Evolutionary conservation across 2,113 vertebrate genomes (phyloP), one percentile per base, ranked within the genome.

Genomic region (Myocastor coypus): DNA sequence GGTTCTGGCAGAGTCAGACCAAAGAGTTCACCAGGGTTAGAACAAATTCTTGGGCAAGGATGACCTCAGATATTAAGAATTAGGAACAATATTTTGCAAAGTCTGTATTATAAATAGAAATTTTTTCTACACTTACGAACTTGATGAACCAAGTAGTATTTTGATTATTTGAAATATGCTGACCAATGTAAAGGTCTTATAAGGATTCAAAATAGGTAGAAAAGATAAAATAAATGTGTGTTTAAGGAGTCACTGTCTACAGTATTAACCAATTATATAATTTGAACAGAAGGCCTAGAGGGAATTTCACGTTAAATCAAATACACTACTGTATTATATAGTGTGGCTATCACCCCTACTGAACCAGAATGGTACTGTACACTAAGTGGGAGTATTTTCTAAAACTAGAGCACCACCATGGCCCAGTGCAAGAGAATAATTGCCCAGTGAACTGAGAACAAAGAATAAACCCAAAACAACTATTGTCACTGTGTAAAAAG

Each of bases 171-270:
- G n/a, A 88, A 91, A 97, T 92, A 34, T 63, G 5, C 17, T 77
- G 88, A 77, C 61, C 66, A 69, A 73, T 80, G 5, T 75, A 81
- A 93, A 37, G 10, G 16, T 3, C 1, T 50, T 93, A 17, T 30
- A 42, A 80, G 10, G 42, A 78, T 50, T 63, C 86, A 61, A 95
- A 94, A 55, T 91, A 89, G 88, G 40, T 85, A 82, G 14, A 68
- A 68, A 77, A 88, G 61, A 92, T 94, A 91, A 95, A 92, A 93
- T 87, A 57, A 32, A 86, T 91, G 59, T 87, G 63, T 32, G 32
- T 52, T 94, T 89, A 78, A 26, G 12, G 32, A 87, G 7, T 91
- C 40, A 77, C 14, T 40, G 3, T 37, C 24, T 69, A 46, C 50
- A 86, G 42, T 93, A 92, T 92, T 52, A 92, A 91, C 55, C 55